Evolutionary conservation across 2,888 invertebrate species (phyloP).

Genomic region (Timema cristinae): DNA sequence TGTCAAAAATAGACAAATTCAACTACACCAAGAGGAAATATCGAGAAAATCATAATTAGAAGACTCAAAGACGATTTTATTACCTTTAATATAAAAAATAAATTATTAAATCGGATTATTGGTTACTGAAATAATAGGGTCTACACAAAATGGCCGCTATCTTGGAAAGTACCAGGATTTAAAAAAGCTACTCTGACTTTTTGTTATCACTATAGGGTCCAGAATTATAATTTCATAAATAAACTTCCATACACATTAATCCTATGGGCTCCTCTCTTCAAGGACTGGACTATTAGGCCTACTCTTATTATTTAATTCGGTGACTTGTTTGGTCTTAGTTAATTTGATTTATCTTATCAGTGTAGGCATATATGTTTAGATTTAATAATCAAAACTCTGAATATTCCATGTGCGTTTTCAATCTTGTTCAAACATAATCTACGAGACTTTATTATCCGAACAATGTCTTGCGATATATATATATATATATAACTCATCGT

Average conservation of each 20-base stretch:
- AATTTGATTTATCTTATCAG: too few species aligned
- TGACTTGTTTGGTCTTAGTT: too few species aligned
- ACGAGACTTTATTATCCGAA: too few species aligned
- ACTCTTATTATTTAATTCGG: too few species aligned
- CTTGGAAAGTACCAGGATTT: constrained; percentile 2
- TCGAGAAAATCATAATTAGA: background rate
- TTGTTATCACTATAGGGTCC: background rate
- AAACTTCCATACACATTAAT: constrained; percentile 6
- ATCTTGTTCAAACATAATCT: too few species aligned
- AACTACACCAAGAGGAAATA: background rate
- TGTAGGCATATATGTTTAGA: too few species aligned
- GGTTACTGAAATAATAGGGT: background rate
- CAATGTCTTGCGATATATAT: too few species aligned
- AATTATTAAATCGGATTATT: background rate
- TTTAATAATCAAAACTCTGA: too few species aligned
- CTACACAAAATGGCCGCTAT: background rate
- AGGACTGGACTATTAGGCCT: background rate
- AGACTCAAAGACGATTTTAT: background rate
- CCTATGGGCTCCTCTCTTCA: background rate
- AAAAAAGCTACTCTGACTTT: constrained; percentile 7
- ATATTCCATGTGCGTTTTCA: too few species aligned
- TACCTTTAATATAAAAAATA: background rate
- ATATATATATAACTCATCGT: too few species aligned
- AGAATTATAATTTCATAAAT: background rate
- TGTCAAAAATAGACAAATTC: background rate